Evolutionary conservation across 2,888 invertebrate genomes (phyloP).

Genomic region (Spilosoma lubricipeda): DNA sequence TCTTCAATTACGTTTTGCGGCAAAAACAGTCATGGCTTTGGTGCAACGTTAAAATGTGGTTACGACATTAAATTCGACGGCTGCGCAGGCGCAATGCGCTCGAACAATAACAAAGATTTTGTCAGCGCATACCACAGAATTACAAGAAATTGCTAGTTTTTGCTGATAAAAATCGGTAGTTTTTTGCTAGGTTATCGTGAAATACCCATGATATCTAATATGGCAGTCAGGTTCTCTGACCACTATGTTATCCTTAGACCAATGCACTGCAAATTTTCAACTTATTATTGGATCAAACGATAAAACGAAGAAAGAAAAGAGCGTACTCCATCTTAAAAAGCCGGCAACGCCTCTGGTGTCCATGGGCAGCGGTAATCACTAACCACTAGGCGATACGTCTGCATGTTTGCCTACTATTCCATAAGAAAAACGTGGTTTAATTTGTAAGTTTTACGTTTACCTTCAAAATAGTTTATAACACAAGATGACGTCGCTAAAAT

Average conservation of each 20-base stretch:
- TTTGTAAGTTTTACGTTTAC: too few species aligned
- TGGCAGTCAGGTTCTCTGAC: background rate
- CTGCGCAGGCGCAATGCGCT: constrained; percentile 39
- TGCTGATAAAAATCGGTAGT: background rate
- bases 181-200: background rate
- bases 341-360: too few species aligned
- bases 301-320: too few species aligned
- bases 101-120: constrained; percentile 59
- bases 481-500: background rate
- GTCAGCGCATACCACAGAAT: constrained; percentile 44
- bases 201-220: too few species aligned
- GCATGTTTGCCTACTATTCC: too few species aligned
- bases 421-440: too few species aligned
- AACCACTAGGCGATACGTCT: too few species aligned
- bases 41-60: constrained; percentile 62
- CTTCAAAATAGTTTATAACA: too few species aligned
- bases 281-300: background rate
- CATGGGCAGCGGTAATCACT: too few species aligned
- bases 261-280: background rate
- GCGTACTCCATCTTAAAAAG: too few species aligned
- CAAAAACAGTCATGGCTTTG: constrained; percentile 61
- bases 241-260: background rate
- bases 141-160: constrained; percentile 28
- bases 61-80: constrained; percentile 69
- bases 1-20: constrained; percentile 66